Evolutionary conservation across 1,140 invertebrate species (phyloP), one percentile per base, ranked within the genome.

Genomic region (Leptestheria dahalacensis): DNA sequence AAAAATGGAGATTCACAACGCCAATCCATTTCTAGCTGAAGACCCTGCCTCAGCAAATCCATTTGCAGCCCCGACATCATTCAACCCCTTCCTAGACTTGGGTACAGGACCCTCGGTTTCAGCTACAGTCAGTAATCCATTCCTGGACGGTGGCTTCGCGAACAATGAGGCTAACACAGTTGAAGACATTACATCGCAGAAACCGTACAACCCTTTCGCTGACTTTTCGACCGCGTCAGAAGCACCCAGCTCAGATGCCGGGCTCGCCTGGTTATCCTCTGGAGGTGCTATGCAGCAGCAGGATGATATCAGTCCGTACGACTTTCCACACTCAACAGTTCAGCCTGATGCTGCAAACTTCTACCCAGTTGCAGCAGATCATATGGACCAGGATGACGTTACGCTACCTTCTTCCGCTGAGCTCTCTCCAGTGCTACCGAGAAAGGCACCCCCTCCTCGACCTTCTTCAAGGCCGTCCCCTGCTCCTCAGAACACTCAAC

Each of bases 21-120:
- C 64, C 41, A 88, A 88, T 74, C 85, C 85, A 28, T 88, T 88
- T 68, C 78, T 87, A 47, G 78, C 82, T 64, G 77, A 79, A 10
- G 75, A 64, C 3, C 59, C 64, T 18, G 66, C 65, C 74, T 74
- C 64, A 66, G 33, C 59, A 62, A 48, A 61, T 25, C 51, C 26
- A 61, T 51, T 29, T 23, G 47, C 48, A 54, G 66, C 21, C 12
- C 41, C 58, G 50, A 50, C 51, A 9, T 29, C 48, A 18, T 41
- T 23, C 21, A 60, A 60, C 52, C 58, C 58, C n/a, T 60, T 60
- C 24, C 41, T 60, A 15, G 50, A 52, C 20, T 25, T 52, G n/a
- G 50, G 26, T 55, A 24, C 53, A 10, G 53, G 1, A 55, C 15
- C 33, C 26, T 18, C 6, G 20, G 28, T n/a, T 29, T 28, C 18